Conservation (phyloP, 53 echinoderm and acorn worm genomes). For the Hippasteria phrygiana region DNA sequence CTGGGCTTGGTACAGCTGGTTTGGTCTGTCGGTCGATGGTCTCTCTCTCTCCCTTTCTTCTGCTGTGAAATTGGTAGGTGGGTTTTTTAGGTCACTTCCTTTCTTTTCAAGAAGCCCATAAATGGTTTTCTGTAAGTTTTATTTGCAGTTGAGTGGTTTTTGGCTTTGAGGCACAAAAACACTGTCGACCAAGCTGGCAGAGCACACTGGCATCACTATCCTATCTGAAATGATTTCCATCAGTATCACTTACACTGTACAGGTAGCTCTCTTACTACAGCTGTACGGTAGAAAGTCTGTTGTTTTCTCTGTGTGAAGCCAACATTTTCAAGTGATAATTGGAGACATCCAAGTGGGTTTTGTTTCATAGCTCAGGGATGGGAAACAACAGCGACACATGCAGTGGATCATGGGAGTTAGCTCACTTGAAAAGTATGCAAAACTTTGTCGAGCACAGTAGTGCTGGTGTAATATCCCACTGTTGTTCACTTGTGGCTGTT, state of each 20-base stretch:
- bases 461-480: neutral
- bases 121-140: neutral
- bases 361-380: neutral
- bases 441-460: no score
- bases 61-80: conserved; percentile 41
- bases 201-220: neutral
- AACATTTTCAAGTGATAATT: conserved; percentile 15
- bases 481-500: neutral
- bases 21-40: neutral
- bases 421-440: no score
- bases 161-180: no score
- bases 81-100: conserved; percentile 43
- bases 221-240: no score
- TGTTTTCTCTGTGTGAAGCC: conserved; percentile 9
- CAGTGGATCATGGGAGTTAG: no score
- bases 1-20: conserved; percentile 19
- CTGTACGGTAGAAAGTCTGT: neutral
- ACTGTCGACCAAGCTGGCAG: no score
- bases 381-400: neutral
- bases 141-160: conserved; percentile 22
- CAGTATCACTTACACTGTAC: no score
- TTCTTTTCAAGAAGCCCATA: neutral
- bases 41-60: neutral
- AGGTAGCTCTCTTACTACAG: neutral
- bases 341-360: neutral